These are phyloP conservation scores for Cyclophora albipunctata DNA, from an alignment of 2,888 invertebrate species.

Conservation along the genomic window DNA sequence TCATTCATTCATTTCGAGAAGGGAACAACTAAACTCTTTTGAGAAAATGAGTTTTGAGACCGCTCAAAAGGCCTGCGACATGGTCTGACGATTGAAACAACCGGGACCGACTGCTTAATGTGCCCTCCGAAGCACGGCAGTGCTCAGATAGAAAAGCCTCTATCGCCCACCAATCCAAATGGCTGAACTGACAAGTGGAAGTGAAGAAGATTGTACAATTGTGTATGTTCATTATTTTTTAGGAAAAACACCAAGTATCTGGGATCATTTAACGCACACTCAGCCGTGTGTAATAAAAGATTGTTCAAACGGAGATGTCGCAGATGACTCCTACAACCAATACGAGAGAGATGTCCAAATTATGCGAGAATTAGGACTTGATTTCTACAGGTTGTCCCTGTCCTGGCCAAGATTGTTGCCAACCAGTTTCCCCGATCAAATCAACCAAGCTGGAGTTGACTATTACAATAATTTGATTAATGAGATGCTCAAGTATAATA, in stretches of 20 bases:
- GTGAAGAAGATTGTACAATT: too few relatives aligned
- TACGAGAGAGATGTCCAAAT: slow-evolving; percentile 69
- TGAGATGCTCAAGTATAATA: slow-evolving; percentile 72
- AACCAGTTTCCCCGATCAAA: slow-evolving; percentile 56
- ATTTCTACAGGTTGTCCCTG: slow-evolving; percentile 72
- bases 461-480: slow-evolving; percentile 79
- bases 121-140: too few relatives aligned
- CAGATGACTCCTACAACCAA: slow-evolving; percentile 74
- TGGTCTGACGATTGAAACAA: too few relatives aligned
- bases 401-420: slow-evolving; percentile 78
- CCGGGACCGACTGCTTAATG: too few relatives aligned
- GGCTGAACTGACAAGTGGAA: too few relatives aligned
- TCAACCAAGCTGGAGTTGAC: slow-evolving; percentile 72
- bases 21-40: too few relatives aligned
- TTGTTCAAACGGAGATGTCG: slow-evolving; percentile 71
- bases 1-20: background rate
- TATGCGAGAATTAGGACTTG: slow-evolving; percentile 48
- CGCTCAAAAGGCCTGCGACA: too few relatives aligned
- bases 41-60: too few relatives aligned
- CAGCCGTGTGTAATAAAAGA: slow-evolving; percentile 62
- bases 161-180: too few relatives aligned
- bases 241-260: slow-evolving; percentile 74
- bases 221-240: background rate
- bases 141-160: too few relatives aligned
- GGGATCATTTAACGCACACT: slow-evolving; percentile 74